Evolutionary conservation across 2,888 invertebrate species (phyloP).

Genomic region (Tinea pellionella): DNA sequence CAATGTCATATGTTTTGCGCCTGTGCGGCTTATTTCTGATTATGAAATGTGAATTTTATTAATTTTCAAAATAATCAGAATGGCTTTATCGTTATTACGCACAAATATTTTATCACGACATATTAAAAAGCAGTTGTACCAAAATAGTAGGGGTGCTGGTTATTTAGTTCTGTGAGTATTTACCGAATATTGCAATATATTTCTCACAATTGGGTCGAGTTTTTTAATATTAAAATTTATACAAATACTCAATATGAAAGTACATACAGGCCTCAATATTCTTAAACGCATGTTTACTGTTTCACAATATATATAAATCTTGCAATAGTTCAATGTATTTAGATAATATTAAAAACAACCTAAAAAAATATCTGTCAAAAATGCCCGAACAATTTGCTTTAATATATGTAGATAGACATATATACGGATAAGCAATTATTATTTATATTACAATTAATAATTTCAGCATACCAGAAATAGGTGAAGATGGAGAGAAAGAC

Average conservation of each 20-base stretch:
- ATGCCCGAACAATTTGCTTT: too few species aligned
- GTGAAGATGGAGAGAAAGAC: conserved; percentile 84
- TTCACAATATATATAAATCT: too few species aligned
- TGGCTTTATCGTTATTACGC: conserved; percentile 58
- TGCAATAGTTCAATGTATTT: too few species aligned
- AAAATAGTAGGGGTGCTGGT: conserved; percentile 71
- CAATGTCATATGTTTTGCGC: not conserved
- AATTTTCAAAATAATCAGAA: conserved; percentile 20
- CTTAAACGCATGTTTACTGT: too few species aligned
- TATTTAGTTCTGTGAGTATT: conserved; percentile 78
- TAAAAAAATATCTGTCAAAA: too few species aligned
- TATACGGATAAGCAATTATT: too few species aligned
- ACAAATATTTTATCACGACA: conserved; percentile 44
- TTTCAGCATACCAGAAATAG: conserved; percentile 83
- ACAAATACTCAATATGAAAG: not conserved
- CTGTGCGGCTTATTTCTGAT: conserved; percentile 22
- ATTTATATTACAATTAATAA: conserved; percentile 16
- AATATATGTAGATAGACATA: too few species aligned
- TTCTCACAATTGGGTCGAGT: not conserved
- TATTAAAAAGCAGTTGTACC: conserved; percentile 49
- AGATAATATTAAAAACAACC: too few species aligned
- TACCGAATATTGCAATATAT: not conserved
- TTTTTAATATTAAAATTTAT: too few species aligned
- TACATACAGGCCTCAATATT: not conserved
- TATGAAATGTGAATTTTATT: conserved; percentile 29